Conservation (phyloP, 2,888 invertebrate species). For the Achlya flavicornis region DNA sequence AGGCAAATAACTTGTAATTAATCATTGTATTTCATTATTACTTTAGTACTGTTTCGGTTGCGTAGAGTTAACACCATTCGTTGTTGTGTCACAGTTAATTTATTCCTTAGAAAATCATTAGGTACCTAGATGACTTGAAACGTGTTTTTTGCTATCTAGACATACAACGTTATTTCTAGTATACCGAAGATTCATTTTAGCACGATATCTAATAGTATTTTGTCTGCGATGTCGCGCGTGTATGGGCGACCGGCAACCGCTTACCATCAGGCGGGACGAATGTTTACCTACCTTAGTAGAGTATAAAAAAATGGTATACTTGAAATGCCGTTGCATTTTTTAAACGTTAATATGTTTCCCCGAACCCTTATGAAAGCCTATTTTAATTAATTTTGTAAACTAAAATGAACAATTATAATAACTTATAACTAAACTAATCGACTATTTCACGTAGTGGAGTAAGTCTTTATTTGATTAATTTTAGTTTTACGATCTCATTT, state of each 20-base stretch:
- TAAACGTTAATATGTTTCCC: neutral
- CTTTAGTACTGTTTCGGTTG: constrained; percentile 1
- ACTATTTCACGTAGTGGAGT: constrained; percentile 15
- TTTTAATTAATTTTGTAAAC: neutral
- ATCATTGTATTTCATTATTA: constrained; percentile 7
- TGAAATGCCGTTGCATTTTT: neutral
- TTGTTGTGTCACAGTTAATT: neutral
- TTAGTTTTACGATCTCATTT: constrained; percentile 25
- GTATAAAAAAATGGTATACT: neutral
- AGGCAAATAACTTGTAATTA: neutral
- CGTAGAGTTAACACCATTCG: neutral
- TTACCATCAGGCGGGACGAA: too few species aligned
- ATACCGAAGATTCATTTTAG: too few species aligned
- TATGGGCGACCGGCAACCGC: too few species aligned
- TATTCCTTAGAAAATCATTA: neutral
- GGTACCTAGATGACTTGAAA: neutral
- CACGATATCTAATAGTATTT: too few species aligned
- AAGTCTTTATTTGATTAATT: constrained; percentile 19
- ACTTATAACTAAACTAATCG: neutral
- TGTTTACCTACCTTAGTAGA: too few species aligned
- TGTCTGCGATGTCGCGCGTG: too few species aligned
- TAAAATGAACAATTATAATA: constrained; percentile 1
- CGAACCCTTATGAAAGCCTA: neutral
- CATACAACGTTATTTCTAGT: neutral
- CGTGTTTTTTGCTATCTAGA: neutral